Conservation (phyloP, 2,888 invertebrate genomes). For the Hoplodrina blanda region DNA sequence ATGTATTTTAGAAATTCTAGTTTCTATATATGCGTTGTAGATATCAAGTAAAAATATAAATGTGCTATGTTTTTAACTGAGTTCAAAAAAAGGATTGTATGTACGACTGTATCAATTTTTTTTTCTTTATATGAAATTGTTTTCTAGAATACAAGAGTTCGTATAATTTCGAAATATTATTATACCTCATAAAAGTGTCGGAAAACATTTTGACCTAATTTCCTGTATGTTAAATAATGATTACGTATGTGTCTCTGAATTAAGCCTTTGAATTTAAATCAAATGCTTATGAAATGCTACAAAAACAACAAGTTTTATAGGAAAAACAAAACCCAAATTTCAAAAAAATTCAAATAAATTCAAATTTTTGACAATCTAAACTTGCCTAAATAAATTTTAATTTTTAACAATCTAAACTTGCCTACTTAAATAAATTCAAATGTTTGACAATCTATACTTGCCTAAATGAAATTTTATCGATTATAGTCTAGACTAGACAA, state of each 20-base stretch:
- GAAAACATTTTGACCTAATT: neutral
- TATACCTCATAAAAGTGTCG: neutral
- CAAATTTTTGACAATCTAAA: slow-evolving; percentile 7
- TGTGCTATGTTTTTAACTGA: too few relatives aligned
- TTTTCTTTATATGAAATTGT: too few relatives aligned
- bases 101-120: too few relatives aligned
- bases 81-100: too few relatives aligned
- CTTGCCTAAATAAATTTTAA: slow-evolving; percentile 1
- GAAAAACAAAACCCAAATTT: too few relatives aligned
- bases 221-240: slow-evolving; percentile 5
- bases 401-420: slow-evolving; percentile 9
- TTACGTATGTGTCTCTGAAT: neutral
- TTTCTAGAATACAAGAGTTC: slow-evolving; percentile 2
- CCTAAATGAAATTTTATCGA: slow-evolving; percentile 9
- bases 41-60: neutral
- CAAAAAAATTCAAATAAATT: too few relatives aligned
- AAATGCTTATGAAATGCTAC: neutral
- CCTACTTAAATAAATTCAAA: neutral
- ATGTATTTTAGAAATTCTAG: neutral
- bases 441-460: slow-evolving; percentile 7
- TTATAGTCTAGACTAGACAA: slow-evolving; percentile 5
- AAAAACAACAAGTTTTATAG: too few relatives aligned
- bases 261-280: slow-evolving; percentile 4
- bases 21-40: neutral
- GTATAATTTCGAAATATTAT: slow-evolving; percentile 1